Evolutionary conservation across 2,113 vertebrate species (phyloP).

Genomic region (Pitta sordida): DNA sequence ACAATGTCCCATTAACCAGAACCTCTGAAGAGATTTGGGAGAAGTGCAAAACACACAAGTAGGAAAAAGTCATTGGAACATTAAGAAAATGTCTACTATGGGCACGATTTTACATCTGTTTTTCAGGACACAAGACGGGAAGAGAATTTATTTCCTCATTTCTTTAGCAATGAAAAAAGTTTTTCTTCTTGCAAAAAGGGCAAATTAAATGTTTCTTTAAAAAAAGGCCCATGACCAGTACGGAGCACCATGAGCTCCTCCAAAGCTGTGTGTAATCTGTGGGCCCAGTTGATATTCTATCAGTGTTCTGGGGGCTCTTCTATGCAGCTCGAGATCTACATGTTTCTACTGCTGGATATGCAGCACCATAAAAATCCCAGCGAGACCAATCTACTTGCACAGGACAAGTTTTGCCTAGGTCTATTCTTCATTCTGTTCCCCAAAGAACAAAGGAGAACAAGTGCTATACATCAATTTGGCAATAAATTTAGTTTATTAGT

Average conservation of each 20-base stretch:
- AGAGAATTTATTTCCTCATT: conserved; percentile 6
- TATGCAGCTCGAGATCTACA: neutral
- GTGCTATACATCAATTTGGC: neutral
- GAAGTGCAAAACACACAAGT: neutral
- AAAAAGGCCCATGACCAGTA: neutral
- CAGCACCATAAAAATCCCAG: neutral
- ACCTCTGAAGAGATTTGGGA: conserved; percentile 9
- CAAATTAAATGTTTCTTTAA: neutral
- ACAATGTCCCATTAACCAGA: conserved; percentile 34
- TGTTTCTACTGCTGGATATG: neutral
- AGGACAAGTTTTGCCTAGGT: neutral
- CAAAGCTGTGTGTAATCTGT: neutral
- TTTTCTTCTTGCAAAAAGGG: neutral
- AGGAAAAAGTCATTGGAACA: neutral
- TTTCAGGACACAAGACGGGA: neutral
- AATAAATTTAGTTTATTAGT: neutral
- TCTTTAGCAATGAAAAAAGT: neutral
- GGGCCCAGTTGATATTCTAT: neutral
- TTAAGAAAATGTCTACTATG: neutral
- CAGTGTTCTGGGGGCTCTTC: neutral
- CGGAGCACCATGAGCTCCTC: neutral
- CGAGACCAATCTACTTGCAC: neutral
- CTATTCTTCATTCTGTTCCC: neutral
- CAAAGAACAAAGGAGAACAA: neutral
- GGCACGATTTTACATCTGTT: neutral